Percentiles rank a stretch among this genome's conserved stretches.
Evolutionary conservation across 2,113 vertebrate genomes (phyloP).

Genomic region (Entomyzon cyanotis): DNA sequence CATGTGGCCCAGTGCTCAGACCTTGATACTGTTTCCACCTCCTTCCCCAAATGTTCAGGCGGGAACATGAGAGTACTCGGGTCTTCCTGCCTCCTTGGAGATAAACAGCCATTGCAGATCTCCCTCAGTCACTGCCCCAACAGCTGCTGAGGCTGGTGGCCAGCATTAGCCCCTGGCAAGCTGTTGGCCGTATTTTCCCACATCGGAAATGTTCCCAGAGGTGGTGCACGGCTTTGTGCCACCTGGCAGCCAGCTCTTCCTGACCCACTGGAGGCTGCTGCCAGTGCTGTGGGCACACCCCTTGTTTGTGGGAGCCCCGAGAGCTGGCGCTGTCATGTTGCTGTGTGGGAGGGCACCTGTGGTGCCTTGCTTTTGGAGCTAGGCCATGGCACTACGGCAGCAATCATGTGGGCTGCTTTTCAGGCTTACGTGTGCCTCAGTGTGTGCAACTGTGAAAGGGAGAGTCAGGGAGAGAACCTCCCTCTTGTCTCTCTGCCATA

Average conservation of each 20-base stretch:
- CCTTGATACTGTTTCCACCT: neutral
- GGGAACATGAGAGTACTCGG: neutral
- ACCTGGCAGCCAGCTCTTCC: neutral
- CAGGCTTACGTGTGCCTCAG: neutral
- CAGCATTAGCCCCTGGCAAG: neutral
- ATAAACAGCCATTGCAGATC: neutral
- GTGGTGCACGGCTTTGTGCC: neutral
- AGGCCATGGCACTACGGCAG: neutral
- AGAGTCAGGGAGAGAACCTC: neutral
- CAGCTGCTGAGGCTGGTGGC: neutral
- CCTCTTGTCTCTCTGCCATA: neutral
- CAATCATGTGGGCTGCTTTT: neutral
- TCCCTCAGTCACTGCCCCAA: fast-evolving
- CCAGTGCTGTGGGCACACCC: neutral
- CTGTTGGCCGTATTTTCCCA: neutral
- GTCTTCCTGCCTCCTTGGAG: neutral
- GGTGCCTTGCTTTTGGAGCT: neutral
- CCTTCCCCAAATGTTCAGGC: neutral
- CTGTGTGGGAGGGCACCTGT: neutral
- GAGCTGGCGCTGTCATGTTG: fast-evolving
- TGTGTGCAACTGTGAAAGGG: neutral
- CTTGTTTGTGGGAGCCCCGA: fast-evolving
- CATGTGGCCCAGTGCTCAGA: neutral
- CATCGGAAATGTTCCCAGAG: neutral
- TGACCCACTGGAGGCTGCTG: neutral